Conservation (phyloP, 2,113 vertebrate species). For the Sminthopsis crassicaudata region DNA sequence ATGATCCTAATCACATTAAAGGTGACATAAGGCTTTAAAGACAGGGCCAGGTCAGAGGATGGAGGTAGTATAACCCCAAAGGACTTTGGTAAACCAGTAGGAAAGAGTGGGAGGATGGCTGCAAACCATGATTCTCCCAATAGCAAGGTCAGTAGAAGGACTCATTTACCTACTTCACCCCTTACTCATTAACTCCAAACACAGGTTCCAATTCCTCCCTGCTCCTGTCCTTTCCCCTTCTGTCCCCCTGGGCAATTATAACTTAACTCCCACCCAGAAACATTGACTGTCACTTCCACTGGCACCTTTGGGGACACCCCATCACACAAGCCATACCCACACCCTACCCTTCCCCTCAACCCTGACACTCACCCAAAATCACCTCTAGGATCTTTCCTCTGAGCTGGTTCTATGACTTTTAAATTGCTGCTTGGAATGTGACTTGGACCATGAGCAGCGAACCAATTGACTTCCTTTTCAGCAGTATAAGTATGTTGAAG, state of each 20-base stretch:
- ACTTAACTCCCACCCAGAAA: neutral
- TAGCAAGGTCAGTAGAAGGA: neutral
- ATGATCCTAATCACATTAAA: neutral
- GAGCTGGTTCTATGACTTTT: neutral
- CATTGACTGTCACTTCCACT: neutral
- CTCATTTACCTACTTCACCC: neutral
- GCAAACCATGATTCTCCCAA: neutral
- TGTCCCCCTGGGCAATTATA: neutral
- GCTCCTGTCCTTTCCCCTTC: neutral
- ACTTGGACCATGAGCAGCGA: neutral
- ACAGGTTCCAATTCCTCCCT: neutral
- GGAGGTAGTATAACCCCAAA: neutral
- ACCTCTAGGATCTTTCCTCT: neutral
- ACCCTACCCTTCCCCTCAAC: neutral
- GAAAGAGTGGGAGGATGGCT: neutral
- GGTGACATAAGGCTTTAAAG: neutral
- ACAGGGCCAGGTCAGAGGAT: neutral
- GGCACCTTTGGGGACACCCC: neutral
- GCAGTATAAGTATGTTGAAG: neutral
- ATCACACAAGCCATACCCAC: neutral
- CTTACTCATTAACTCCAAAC: neutral
- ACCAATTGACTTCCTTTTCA: neutral
- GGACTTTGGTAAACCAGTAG: neutral
- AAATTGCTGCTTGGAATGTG: no score
- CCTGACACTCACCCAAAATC: neutral